Evolutionary conservation across 2,888 invertebrate genomes (phyloP).

Genomic region (Leistus spinibarbis): DNA sequence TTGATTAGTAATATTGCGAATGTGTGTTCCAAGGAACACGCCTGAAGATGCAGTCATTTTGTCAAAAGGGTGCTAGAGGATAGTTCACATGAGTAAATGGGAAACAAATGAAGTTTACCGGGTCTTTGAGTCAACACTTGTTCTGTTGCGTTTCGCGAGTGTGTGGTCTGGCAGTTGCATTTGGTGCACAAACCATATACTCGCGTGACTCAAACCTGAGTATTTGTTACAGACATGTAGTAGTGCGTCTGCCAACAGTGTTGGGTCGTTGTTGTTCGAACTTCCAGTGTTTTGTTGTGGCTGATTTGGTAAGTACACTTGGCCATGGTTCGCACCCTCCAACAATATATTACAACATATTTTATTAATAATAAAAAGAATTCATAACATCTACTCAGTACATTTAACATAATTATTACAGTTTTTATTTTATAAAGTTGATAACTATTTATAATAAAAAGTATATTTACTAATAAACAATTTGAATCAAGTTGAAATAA

Average conservation of each 20-base stretch:
- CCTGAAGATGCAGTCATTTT: no score
- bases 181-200: constrained; percentile 42
- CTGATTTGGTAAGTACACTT: constrained; percentile 27
- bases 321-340: background rate
- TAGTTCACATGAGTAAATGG: background rate
- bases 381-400: no score
- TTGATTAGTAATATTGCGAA: no score
- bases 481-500: no score
- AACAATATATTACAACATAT: background rate
- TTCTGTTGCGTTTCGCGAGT: constrained; percentile 31
- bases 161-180: constrained; percentile 10
- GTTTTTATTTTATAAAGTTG: no score
- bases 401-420: no score
- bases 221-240: constrained; percentile 67
- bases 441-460: no score
- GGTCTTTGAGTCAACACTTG: constrained; percentile 15
- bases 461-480: no score
- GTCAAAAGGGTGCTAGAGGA: no score
- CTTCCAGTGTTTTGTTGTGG: constrained; percentile 25
- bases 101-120: background rate
- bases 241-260: constrained; percentile 24
- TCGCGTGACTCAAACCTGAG: constrained; percentile 60
- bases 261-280: background rate
- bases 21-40: no score
- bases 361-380: background rate